These are phyloP conservation scores for Adineta ricciae DNA, from an alignment of 2,888 invertebrate genomes.

Conservation along the genomic window DNA sequence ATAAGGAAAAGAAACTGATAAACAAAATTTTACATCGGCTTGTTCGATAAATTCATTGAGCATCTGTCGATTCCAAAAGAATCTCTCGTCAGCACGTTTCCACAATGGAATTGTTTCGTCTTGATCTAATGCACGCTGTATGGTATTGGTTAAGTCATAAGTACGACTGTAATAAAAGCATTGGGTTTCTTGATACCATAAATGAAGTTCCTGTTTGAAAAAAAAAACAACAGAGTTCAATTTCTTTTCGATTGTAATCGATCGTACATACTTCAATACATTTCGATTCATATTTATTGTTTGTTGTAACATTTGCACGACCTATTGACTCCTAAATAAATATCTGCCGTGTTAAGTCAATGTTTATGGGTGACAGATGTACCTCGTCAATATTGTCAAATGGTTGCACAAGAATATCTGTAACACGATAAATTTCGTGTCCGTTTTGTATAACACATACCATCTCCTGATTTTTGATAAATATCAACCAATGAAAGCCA, in stretches of 20 bases:
- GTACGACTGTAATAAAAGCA: constrained; percentile 28
- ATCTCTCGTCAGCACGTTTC: constrained; percentile 74
- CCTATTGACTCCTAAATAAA: neutral
- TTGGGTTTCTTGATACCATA: constrained; percentile 22
- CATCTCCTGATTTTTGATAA: neutral
- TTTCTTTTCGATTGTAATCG: neutral
- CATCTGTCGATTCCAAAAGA: constrained; percentile 96
- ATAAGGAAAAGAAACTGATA: too few relatives aligned
- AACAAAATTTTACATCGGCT: too few relatives aligned
- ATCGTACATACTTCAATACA: neutral
- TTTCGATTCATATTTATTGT: neutral
- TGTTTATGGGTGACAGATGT: neutral
- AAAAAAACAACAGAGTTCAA: too few relatives aligned
- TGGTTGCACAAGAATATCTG: neutral
- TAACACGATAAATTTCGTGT: constrained; percentile 16
- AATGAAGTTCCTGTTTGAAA: constrained; percentile 2
- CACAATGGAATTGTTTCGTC: constrained; percentile 49
- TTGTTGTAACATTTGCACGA: neutral
- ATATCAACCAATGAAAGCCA: neutral
- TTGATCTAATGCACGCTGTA: constrained; percentile 2
- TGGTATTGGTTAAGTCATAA: constrained; percentile 31
- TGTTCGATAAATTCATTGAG: constrained; percentile 54
- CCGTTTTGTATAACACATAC: neutral
- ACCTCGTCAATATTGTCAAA: neutral
- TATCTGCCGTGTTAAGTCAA: neutral